A percentile compares a stretch with the other conserved stretches of the same genome.
Evolutionary conservation across 2,797 vertebrate genomes (phyloP).

Genomic region (Melanotaenia boesemani): DNA sequence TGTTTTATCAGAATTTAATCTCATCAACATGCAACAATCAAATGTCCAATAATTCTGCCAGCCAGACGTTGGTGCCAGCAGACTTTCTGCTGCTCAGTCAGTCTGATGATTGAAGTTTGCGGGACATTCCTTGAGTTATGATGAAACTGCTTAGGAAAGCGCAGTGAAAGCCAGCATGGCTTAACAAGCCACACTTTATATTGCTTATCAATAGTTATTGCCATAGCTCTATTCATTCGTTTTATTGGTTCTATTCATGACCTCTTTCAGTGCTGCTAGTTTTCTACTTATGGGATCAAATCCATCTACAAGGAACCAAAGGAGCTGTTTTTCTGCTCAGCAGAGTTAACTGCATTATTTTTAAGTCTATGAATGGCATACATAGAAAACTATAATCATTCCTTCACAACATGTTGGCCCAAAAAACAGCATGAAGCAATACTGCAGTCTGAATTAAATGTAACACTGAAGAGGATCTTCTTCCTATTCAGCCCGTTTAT

Average conservation of each 20-base stretch:
- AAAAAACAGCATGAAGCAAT: neutral
- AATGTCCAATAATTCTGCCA: conserved; percentile 12
- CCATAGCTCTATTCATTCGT: conserved; percentile 78
- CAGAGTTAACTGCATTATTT: conserved; percentile 8
- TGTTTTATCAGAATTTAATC: too few relatives aligned
- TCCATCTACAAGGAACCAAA: conserved; percentile 40
- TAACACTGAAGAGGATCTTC: neutral
- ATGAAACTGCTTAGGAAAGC: conserved; percentile 69
- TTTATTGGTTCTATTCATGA: conserved; percentile 75
- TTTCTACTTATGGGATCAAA: conserved; percentile 64
- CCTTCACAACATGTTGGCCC: neutral
- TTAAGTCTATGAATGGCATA: neutral
- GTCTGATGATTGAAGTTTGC: conserved; percentile 70
- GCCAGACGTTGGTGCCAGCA: conserved; percentile 36
- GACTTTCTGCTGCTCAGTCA: conserved; percentile 54
- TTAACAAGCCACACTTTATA: conserved; percentile 56
- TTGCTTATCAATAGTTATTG: conserved; percentile 75
- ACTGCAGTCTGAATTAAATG: neutral
- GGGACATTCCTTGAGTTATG: conserved; percentile 63
- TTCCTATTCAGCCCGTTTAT: conserved; percentile 20
- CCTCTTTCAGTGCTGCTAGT: conserved; percentile 51
- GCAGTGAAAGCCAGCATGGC: conserved; percentile 30
- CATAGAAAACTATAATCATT: neutral
- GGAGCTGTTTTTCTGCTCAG: neutral
- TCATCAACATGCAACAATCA: conserved; percentile 14